phyloP scores from a whole-genome alignment of 2,888 invertebrate species.

The Conus canariensis region DNA sequence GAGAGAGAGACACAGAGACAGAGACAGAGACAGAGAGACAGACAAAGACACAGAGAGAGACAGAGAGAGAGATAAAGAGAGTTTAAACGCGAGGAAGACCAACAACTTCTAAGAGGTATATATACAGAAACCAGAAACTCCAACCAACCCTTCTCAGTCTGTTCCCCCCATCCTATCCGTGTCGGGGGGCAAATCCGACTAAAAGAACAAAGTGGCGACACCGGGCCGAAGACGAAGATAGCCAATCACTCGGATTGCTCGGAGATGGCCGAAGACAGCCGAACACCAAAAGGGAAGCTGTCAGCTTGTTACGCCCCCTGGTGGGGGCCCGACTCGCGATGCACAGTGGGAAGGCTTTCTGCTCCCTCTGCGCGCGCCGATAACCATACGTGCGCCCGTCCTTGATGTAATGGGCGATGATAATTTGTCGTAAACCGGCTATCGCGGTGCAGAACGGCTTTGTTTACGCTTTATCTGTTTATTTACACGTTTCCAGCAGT shows the following conservation, averaged over 20 bases:
- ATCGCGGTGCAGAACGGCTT: constrained; percentile 12
- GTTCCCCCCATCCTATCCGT: too few relatives aligned
- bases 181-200: background rate
- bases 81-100: too few relatives aligned
- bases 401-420: constrained; percentile 43
- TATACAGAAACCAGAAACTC: background rate
- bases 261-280: constrained; percentile 39
- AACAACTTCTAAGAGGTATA: too few relatives aligned
- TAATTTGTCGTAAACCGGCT: constrained; percentile 44
- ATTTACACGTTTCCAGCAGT: constrained; percentile 30
- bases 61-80: too few relatives aligned
- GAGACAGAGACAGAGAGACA: background rate
- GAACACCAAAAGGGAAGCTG: constrained; percentile 25
- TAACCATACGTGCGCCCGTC: constrained; percentile 32
- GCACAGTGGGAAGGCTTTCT: constrained; percentile 33
- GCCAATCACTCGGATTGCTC: background rate
- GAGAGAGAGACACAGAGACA: background rate
- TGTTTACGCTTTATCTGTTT: constrained; percentile 37
- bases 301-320: constrained; percentile 38
- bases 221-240: background rate
- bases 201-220: background rate
- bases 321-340: background rate
- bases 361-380: constrained; percentile 24
- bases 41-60: background rate
- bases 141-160: background rate